Conservation (phyloP, 2,888 invertebrate species). For the Anoplius nigerrimus region DNA sequence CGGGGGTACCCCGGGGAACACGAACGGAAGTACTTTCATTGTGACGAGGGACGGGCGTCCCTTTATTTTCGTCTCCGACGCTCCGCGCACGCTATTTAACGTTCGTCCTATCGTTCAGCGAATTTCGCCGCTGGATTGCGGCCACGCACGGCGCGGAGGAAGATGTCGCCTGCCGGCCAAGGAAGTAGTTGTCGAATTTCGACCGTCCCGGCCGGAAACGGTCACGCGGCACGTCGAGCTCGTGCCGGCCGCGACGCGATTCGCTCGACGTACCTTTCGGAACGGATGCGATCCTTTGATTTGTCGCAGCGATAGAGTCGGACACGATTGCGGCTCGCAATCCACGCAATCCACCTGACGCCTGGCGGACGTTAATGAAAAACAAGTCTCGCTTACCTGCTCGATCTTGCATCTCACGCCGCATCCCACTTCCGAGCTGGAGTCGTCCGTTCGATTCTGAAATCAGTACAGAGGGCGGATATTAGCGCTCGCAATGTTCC, state of each 20-base stretch:
- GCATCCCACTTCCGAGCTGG: constrained; percentile 83
- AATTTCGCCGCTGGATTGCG: constrained; percentile 1
- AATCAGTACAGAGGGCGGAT: constrained; percentile 62
- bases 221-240: background rate
- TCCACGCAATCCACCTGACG: no score
- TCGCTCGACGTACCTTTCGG: background rate
- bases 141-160: no score
- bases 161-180: no score
- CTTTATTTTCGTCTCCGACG: constrained; percentile 62
- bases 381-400: constrained; percentile 80
- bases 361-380: no score
- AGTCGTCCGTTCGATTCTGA: constrained; percentile 84
- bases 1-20: constrained; percentile 50
- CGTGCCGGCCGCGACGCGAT: background rate
- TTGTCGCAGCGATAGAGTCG: no score
- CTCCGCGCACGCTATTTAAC: constrained; percentile 45
- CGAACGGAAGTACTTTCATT: constrained; percentile 69
- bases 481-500: background rate
- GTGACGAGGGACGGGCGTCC: constrained; percentile 60
- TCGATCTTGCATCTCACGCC: constrained; percentile 83
- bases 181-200: no score
- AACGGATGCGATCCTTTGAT: background rate
- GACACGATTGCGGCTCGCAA: no score
- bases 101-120: constrained; percentile 19
- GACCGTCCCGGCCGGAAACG: no score